Conservation (phyloP, 1,140 invertebrate species). For the Solen grandis region DNA sequence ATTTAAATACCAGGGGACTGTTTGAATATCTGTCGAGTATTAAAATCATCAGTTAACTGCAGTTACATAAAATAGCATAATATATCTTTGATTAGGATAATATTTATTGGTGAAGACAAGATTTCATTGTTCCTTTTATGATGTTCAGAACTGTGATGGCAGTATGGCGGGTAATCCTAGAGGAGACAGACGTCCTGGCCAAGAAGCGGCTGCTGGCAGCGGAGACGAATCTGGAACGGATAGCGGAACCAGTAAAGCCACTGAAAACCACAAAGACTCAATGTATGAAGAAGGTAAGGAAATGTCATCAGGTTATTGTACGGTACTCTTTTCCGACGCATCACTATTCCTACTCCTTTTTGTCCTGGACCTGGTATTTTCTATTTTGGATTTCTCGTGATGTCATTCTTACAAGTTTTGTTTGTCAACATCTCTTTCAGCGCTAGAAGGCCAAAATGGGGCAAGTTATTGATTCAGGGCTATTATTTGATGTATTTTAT, state of each 20-base stretch:
- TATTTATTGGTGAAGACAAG: not conserved
- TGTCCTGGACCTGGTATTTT: not conserved
- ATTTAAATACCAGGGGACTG: too few relatives aligned
- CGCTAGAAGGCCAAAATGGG: not conserved
- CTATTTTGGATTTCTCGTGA: not conserved
- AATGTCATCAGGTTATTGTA: too few relatives aligned
- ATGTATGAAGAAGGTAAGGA: conserved; percentile 92
- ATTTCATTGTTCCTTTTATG: not conserved
- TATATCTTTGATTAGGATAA: too few relatives aligned
- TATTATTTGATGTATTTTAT: too few relatives aligned
- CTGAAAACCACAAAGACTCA: conserved; percentile 91
- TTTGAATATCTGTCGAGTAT: too few relatives aligned
- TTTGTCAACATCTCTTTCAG: too few relatives aligned
- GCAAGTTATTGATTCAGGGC: too few relatives aligned
- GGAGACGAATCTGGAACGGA: conserved; percentile 96
- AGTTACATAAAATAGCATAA: too few relatives aligned
- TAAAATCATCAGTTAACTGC: too few relatives aligned
- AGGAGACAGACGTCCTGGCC: conserved; percentile 96
- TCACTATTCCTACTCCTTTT: too few relatives aligned
- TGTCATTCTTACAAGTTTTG: too few relatives aligned
- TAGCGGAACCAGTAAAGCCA: conserved; percentile 94
- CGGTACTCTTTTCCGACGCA: too few relatives aligned
- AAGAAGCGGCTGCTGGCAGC: conserved; percentile 94
- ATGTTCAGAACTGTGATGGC: conserved; percentile 95
- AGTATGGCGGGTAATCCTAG: conserved; percentile 95